A percentile compares a stretch with the other conserved stretches of the same genome.
Evolutionary conservation across 2,888 invertebrate genomes (phyloP).

Genomic region (Netelia inedita): DNA sequence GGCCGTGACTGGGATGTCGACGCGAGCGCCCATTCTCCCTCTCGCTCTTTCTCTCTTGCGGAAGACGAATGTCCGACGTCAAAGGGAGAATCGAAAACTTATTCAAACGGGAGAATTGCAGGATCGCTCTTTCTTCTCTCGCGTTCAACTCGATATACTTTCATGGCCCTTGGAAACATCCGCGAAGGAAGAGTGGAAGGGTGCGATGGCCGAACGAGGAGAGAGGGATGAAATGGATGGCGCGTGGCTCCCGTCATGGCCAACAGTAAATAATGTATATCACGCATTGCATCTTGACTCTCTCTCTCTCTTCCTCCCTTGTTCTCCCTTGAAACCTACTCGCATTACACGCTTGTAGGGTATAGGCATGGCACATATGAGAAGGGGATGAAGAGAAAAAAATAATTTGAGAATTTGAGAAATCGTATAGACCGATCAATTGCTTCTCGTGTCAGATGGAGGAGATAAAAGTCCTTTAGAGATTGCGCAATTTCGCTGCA

Average conservation of each 20-base stretch:
- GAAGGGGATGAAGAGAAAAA: not conserved
- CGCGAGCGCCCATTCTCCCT: slow-evolving; percentile 57
- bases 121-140: slow-evolving; percentile 53
- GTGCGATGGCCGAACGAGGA: slow-evolving; percentile 40
- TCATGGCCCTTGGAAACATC: slow-evolving; percentile 25
- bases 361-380: not conserved
- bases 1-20: slow-evolving; percentile 77
- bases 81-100: slow-evolving; percentile 77
- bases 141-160: slow-evolving; percentile 27
- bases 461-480: not conserved
- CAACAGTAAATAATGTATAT: slow-evolving; percentile 64
- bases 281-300: slow-evolving; percentile 49
- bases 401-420: slow-evolving; percentile 14
- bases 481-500: not conserved
- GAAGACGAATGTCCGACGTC: slow-evolving; percentile 76
- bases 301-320: not conserved
- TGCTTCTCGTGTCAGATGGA: slow-evolving; percentile 2
- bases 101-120: slow-evolving; percentile 73
- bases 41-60: slow-evolving; percentile 28
- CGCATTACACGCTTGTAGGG: slow-evolving; percentile 18
- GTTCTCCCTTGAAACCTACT: not conserved
- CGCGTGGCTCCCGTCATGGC: slow-evolving; percentile 60
- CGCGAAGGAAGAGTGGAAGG: slow-evolving; percentile 30
- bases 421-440: slow-evolving; percentile 40
- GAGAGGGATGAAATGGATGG: slow-evolving; percentile 16